Evolutionary conservation across 2,797 vertebrate species (phyloP), one percentile per base, ranked within the genome.

Genomic region (Sebastes itinus): DNA sequence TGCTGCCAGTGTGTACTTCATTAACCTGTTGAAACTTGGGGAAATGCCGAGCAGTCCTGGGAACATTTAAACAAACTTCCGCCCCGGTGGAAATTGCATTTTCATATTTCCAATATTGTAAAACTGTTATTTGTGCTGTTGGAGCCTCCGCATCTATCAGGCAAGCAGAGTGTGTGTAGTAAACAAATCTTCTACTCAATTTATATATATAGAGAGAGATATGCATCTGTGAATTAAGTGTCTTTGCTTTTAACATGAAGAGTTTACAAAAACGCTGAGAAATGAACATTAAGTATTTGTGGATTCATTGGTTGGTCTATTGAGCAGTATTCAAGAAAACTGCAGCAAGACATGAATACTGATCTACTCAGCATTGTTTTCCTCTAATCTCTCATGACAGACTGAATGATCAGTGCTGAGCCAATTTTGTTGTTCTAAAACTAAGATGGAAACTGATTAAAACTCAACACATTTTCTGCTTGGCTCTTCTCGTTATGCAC

Each of bases 1-100:
- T 74, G 30, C 27, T 69, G 84, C 75, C 86, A 87, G 68, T 76
- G 49, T 76, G 69, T 85, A 82, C 78, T 77, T 82, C 64, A 85
- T 76, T 86, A 84, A 75, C 68, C 61, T 66, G 64, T 59, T 67
- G 84, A 87, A 77, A 75, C 73, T 54, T 80, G 69, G 70, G 72
- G 73, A 79, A 81, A 88, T 70, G 69, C 65, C 62, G 28, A 59
- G 65, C 62, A 49, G 77, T 30, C 61, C 60, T 72, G 20, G 49
- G 64, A 80, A 85, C 55, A 59, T 77, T 76, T 71, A 63, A 61
- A 55, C 32, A 63, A 68, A 83, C 23, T 66, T 68, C 22, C 56
- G 11, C 32, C n/a, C 16, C 8, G 2, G 13, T 56, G 35, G 16
- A 62, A 67, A 69, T 55, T 58, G 27, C n/a, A 84, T 75, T 76